Conservation (phyloP, 2,888 invertebrate species). For the Hypselothyrea guttata region DNA sequence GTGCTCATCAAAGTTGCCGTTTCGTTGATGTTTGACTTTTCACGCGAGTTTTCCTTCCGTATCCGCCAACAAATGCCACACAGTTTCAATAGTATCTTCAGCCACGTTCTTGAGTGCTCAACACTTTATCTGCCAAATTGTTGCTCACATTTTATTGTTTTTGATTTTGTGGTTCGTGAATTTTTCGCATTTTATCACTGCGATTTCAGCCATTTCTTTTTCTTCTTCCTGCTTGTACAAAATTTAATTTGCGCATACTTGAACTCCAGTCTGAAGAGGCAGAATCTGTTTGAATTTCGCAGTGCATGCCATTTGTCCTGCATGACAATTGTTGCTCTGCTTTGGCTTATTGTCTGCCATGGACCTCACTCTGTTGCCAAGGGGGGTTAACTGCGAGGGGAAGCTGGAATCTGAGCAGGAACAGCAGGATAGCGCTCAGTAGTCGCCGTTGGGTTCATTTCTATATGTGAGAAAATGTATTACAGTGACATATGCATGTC, state of each 20-base stretch:
- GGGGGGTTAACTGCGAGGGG: too few species aligned
- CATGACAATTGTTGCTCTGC: constrained; percentile 29
- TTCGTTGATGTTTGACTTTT: constrained; percentile 46
- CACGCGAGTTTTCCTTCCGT: constrained; percentile 3
- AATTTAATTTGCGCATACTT: constrained; percentile 61
- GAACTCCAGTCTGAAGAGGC: constrained; percentile 8
- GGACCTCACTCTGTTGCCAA: constrained; percentile 43
- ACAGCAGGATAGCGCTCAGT: neutral
- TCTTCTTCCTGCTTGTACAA: constrained; percentile 13
- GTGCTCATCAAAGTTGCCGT: constrained; percentile 47
- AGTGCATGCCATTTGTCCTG: constrained; percentile 34
- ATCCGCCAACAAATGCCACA: neutral
- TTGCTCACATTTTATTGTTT: neutral
- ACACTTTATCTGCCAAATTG: constrained; percentile 26
- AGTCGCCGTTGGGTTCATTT: too few species aligned
- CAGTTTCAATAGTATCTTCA: constrained; percentile 7
- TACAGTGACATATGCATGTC: too few species aligned
- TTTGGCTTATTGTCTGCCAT: too few species aligned
- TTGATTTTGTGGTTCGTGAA: neutral
- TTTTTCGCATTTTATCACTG: constrained; percentile 4
- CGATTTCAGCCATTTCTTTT: neutral
- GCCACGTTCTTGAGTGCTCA: constrained; percentile 15
- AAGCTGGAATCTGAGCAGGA: neutral
- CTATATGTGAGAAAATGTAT: too few species aligned
- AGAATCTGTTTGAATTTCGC: constrained; percentile 14